These are phyloP conservation scores for Caradrina kadenii DNA, from an alignment of 2,888 invertebrate genomes.

Conservation along the genomic window DNA sequence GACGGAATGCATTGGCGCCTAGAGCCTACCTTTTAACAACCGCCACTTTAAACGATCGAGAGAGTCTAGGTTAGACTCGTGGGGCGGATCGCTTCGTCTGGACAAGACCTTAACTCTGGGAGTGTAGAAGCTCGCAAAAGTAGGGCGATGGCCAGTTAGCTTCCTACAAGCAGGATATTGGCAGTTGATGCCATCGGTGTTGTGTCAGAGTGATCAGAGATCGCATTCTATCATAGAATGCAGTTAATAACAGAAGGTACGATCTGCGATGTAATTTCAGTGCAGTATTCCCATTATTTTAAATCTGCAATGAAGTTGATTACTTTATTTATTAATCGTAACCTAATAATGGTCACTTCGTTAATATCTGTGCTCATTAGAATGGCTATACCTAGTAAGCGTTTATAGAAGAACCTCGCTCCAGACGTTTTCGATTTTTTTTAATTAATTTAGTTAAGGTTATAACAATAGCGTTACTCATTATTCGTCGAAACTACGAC, in stretches of 20 bases:
- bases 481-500: background rate
- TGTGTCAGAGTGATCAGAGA: constrained; percentile 27
- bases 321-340: background rate
- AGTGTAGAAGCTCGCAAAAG: constrained; percentile 36
- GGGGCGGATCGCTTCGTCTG: constrained; percentile 8
- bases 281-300: background rate
- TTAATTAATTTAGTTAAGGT: background rate
- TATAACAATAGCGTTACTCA: background rate
- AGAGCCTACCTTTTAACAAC: background rate
- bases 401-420: constrained; percentile 1
- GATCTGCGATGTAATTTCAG: background rate
- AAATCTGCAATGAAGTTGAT: background rate
- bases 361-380: constrained; percentile 2
- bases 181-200: constrained; percentile 39
- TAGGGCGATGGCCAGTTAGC: constrained; percentile 57
- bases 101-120: constrained; percentile 15
- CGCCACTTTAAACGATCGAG: background rate
- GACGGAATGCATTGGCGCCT: constrained; percentile 24
- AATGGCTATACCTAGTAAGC: background rate
- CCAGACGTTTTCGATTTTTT: background rate
- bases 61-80: background rate
- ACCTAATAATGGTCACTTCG: background rate
- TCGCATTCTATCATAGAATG: constrained; percentile 10
- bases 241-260: background rate
- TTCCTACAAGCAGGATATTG: constrained; percentile 59